These are phyloP conservation scores for Phymanthus crucifer DNA, from an alignment of 92 coral and sea anemone genomes.

Conservation along the genomic window DNA sequence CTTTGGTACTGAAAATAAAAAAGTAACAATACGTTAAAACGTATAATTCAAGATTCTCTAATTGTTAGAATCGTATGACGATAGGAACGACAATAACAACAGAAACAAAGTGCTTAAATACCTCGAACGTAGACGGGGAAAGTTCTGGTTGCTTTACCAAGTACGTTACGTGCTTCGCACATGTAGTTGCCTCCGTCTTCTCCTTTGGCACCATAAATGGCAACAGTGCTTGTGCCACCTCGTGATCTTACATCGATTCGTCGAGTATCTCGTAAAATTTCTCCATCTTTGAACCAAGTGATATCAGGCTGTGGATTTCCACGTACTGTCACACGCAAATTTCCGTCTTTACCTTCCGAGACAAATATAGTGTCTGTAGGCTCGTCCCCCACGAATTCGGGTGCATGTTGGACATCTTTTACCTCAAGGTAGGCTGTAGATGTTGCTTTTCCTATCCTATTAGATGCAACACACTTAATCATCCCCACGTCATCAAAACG, in stretches of 20 bases:
- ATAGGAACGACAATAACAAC: background rate
- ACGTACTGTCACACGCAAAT: slow-evolving; percentile 72
- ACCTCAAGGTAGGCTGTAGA: slow-evolving; percentile 65
- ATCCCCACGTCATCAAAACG: slow-evolving; percentile 66
- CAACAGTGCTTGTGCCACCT: slow-evolving; percentile 71
- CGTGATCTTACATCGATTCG: slow-evolving; percentile 71
- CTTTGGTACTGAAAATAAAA: slow-evolving; percentile 59
- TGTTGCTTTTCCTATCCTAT: slow-evolving; percentile 74
- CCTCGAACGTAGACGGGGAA: slow-evolving; percentile 81
- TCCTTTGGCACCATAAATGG: slow-evolving; percentile 63
- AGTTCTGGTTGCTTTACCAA: slow-evolving; percentile 76
- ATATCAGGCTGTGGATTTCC: slow-evolving; percentile 79
- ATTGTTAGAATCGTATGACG: background rate
- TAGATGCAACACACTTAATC: slow-evolving; percentile 71
- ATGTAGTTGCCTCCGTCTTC: slow-evolving; percentile 83
- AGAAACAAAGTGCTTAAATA: background rate
- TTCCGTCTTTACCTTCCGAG: slow-evolving; percentile 70
- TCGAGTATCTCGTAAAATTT: slow-evolving; percentile 64
- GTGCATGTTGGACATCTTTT: slow-evolving; percentile 69
- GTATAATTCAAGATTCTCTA: background rate
- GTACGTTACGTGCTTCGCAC: slow-evolving; percentile 79
- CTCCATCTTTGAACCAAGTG: slow-evolving; percentile 72
- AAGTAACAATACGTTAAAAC: slow-evolving; percentile 11
- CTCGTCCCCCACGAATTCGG: slow-evolving; percentile 77
- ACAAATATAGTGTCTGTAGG: slow-evolving; percentile 55